Evolutionary conservation across 2,113 vertebrate species (phyloP).

Genomic region (Henicopernis longicauda): DNA sequence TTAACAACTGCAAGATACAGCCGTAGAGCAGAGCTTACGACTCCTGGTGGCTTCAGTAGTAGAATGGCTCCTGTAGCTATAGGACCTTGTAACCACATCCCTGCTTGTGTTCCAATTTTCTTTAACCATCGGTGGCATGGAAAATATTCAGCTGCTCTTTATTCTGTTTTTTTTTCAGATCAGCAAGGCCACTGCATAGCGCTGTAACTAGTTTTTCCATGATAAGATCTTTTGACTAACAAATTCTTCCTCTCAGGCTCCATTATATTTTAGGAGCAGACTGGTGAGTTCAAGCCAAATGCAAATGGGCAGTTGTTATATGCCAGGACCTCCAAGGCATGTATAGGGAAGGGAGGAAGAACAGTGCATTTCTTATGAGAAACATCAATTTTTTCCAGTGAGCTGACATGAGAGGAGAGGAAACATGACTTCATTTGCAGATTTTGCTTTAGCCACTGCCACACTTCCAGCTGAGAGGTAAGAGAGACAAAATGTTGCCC

Average conservation of each 20-base stretch:
- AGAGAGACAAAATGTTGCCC: neutral
- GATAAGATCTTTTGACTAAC: neutral
- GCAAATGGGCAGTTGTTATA: neutral
- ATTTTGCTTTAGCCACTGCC: neutral
- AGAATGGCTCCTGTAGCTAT: neutral
- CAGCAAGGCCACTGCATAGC: neutral
- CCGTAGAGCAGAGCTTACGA: fast-evolving
- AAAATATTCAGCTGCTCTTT: neutral
- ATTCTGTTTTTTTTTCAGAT: neutral
- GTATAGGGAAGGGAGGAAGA: neutral
- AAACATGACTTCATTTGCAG: neutral
- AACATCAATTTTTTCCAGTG: neutral
- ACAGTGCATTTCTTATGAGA: neutral
- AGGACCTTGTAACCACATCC: neutral
- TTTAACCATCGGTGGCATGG: neutral
- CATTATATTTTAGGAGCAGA: neutral
- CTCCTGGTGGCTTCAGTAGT: neutral
- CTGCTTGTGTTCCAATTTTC: neutral
- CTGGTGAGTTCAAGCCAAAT: neutral
- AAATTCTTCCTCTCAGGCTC: neutral
- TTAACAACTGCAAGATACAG: neutral
- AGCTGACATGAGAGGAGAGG: neutral
- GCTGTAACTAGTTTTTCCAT: neutral
- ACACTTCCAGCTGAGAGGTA: neutral
- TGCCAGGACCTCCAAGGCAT: neutral